Evolutionary conservation across 2,888 invertebrate species (phyloP), one percentile per base, ranked within the genome.

Genomic region (Allacma fusca): DNA sequence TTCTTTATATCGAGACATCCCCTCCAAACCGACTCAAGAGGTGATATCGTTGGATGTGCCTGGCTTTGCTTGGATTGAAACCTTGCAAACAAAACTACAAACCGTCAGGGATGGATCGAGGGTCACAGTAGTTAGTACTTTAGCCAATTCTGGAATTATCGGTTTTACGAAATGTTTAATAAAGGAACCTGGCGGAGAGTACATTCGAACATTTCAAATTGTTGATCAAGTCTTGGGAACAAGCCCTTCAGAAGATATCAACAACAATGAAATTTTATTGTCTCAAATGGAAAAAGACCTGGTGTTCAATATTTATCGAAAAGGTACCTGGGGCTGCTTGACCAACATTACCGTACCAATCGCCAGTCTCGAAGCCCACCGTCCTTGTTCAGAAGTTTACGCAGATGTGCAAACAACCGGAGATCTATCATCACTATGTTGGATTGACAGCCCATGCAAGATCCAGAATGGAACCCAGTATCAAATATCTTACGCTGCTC

Each of bases 341-440:
- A 90, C 95, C n/a, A 95, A 97, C 87, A 86, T 94, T 13, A 88
- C 91, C 0, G 86, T 96, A 0, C 89, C 89, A 12, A 88, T 90
- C 67, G 80, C 88, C 23, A 59, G 13, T 81, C 19, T 1, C 0
- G 26, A 26, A 28, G 12, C 19, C 5, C 57, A 4, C 21, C 57
- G 57, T 5, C 5, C 7, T 19, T 1, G 16, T 4, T 1, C 13
- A 86, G 95, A 97, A 88, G 98, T 98, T 19, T 98, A 96, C 88
- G 93, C 98, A 72, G 98, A 98, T 88, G 93, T 96, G 0, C 87
- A 96, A 84, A 93, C 92, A 19, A 91, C 97, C 85, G 98, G 98
- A 77, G 98, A 99, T 88, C 90, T 99, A 82, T 92, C 97, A 24
- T 97, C 94, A 84, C 90, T 96, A 83, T 91, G 91, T 85, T 98